Base-by-base conservation (phyloP, 2,888 invertebrate species). In the Caenorhabditis imperialis region DNA sequence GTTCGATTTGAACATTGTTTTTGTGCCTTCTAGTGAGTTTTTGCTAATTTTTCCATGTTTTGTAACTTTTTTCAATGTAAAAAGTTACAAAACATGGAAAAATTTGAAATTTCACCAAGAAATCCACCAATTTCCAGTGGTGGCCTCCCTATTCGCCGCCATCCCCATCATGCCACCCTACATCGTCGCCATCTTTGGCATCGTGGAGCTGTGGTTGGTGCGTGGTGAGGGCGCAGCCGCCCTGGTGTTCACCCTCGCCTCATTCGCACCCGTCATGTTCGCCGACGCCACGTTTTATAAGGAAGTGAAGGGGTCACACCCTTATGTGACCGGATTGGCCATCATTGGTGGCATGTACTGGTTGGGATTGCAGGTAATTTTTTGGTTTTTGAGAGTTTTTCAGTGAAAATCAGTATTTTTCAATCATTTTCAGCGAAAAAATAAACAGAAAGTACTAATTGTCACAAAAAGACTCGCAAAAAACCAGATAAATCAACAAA, bases 311-410 rank as follows among this genome's bases (percentile, higher is more conserved):
- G 93, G 94, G 22, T 95, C 96, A 2, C 97, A 97, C 90, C 97
- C 97, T 0, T 98, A 97, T 90, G 92, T 98, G 75, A 97, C 97
- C 8, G 98, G 96, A 35, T 90, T 99, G 60, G 94, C 98, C 2
- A 95, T 99, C 87, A 97, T 96, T 18, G 98, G 98, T 12, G 99
- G 99, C 48, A 94, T 99, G 88, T 96, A 96, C 90, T 98, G 95
- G 91, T 91, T 97, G 81, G 98, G 98, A 0, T 93, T 95, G 63
- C 95, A 82, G 79, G 79, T 77, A 18, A 37, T 23, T n/a, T n/a
- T n/a, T n/a, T n/a, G n/a, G n/a, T n/a, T n/a, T n/a, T n/a, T n/a
- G n/a, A n/a, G n/a, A n/a, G n/a, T 33, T 18, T 23, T 10, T 20
- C 16, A 14, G 8, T 35, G 20, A 14, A 6, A 8, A 40, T 8